Conservation (phyloP, 2,797 vertebrate genomes). For the Rhabdomys pumilio region DNA sequence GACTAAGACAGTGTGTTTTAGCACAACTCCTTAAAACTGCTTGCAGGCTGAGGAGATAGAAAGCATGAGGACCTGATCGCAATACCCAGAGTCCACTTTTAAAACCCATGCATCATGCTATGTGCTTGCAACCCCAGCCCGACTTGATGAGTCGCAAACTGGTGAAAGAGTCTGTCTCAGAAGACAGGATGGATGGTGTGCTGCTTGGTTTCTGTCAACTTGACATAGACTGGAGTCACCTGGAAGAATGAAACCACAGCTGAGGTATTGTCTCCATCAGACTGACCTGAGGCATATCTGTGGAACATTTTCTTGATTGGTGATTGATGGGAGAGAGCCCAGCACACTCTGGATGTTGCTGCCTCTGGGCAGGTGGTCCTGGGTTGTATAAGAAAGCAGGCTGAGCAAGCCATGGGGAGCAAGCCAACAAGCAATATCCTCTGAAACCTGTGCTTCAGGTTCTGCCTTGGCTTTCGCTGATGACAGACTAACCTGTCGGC, state of each 20-base stretch:
- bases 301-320: neutral
- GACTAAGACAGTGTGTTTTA: neutral
- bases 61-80: neutral
- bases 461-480: neutral
- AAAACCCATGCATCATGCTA: neutral
- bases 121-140: neutral
- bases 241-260: neutral
- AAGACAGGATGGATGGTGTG: neutral
- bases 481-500: neutral
- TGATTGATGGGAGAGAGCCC: neutral
- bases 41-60: neutral
- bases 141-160: neutral
- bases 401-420: neutral
- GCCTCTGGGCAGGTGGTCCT: neutral
- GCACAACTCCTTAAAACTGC: neutral
- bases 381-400: neutral
- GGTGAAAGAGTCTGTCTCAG: neutral
- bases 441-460: neutral
- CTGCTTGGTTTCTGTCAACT: neutral
- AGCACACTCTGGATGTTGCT: too few relatives aligned
- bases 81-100: neutral
- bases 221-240: neutral
- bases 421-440: neutral
- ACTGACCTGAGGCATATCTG: neutral
- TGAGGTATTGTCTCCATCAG: neutral